A percentile compares a stretch with the other conserved stretches of the same genome.
phyloP scores from a whole-genome alignment of 2,888 invertebrate species.

The Tricholauxania praeusta region DNA sequence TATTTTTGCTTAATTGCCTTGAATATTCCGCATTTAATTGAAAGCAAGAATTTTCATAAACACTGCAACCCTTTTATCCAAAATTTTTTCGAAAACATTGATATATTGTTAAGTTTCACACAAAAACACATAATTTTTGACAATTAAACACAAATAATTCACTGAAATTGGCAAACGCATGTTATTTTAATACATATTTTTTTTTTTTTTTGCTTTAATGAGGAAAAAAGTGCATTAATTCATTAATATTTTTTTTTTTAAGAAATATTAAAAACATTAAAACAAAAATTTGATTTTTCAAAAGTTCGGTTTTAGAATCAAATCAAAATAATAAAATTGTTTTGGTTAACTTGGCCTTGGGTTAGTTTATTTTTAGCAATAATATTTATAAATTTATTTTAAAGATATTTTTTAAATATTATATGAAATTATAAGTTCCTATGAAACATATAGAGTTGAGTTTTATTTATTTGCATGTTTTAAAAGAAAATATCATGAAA shows the following conservation, averaged over 20 bases:
- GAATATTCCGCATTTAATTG: not conserved
- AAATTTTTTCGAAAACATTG: not conserved
- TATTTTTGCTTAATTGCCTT: slow-evolving; percentile 7
- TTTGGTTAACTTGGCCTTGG: slow-evolving; percentile 70
- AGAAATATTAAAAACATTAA: slow-evolving; percentile 43
- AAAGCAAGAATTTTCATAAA: not conserved
- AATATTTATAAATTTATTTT: not conserved
- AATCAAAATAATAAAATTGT: slow-evolving; percentile 46
- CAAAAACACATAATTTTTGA: slow-evolving; percentile 28
- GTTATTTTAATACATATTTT: slow-evolving; percentile 12
- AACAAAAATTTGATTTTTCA: slow-evolving; percentile 32
- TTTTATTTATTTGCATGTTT: no score
- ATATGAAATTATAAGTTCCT: no score
- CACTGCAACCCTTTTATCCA: not conserved
- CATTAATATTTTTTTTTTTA: slow-evolving; percentile 42
- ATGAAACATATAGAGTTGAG: no score
- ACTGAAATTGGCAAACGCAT: slow-evolving; percentile 19
- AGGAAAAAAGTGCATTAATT: slow-evolving; percentile 37
- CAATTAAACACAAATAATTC: slow-evolving; percentile 46
- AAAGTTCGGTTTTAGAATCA: slow-evolving; percentile 14
- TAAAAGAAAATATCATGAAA: no score
- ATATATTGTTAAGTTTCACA: not conserved
- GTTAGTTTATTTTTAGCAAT: slow-evolving; percentile 64
- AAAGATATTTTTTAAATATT: no score
- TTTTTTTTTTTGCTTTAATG: slow-evolving; percentile 12